Base-by-base conservation (phyloP, 2,888 invertebrate genomes). In the Yponomeuta cagnagella region DNA sequence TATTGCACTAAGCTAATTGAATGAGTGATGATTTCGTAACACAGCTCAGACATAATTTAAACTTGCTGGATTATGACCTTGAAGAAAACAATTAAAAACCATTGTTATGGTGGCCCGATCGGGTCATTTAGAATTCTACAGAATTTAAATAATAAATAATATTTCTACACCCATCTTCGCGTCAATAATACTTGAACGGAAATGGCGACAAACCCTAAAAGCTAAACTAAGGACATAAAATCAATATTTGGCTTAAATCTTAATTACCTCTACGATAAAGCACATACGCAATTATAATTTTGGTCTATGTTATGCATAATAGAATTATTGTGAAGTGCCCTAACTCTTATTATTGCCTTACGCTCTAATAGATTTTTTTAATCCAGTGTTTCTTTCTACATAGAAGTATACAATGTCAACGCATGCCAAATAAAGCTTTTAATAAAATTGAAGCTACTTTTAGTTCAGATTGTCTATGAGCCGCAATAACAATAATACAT, bases 221-320 rank as follows among this genome's bases (percentile, higher is more conserved):
- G 80, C 84, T 88, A 89, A 77, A 77, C 76, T 86, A 88, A 87
- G 84, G 82, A 87, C 82, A 86, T 89, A 85, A 88, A 90, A 88
- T 89, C 90, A 91, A 92, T 92, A 90, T 92, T 92, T 92, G 92
- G 92, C 92, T 91, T 92, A 92, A 85, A 89, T 87, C 90, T 85
- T 90, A 91, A 91, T 88, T 92, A 90, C 76, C 85, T 80, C 90
- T 92, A 92, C 80, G 77, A 89, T 89, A 91, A 92, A 92, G 91
- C 90, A 90, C 84, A 84, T 88, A 89, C 15, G 43, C 86, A 86
- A 83, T 90, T 87, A 90, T 90, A 91, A 88, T 92, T 43, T 92
- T 92, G 92, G 92, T 92, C 92, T 92, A 91, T 86, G 89, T 91
- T 90, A 91, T 88, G 88, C 86, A 82, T 84, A 82, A 83, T 87